phyloP scores from a whole-genome alignment of 2,888 invertebrate species.

The Abrostola tripartita region DNA sequence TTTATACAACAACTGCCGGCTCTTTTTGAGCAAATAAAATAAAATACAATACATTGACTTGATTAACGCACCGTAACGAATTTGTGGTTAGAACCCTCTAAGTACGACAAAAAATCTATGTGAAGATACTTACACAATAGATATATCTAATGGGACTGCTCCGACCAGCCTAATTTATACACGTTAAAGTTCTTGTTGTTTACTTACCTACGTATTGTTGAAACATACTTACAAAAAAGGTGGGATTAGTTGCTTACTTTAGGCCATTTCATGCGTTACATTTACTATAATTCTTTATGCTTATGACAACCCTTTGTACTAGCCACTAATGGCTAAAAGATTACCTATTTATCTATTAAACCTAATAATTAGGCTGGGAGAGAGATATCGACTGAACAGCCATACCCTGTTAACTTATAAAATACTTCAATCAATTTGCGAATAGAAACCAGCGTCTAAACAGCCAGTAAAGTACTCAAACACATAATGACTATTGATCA shows the following conservation, averaged over 20 bases:
- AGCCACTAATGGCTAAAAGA: conserved; percentile 34
- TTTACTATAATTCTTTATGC: too few species aligned
- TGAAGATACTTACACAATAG: conserved; percentile 17
- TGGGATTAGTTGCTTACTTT: conserved; percentile 16
- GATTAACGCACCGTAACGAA: conserved; percentile 38
- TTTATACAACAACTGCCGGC: conserved; percentile 6
- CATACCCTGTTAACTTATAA: conserved; percentile 7
- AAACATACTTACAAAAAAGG: background rate
- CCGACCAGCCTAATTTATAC: conserved; percentile 18
- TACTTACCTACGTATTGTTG: too few species aligned
- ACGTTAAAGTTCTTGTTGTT: too few species aligned
- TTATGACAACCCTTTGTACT: too few species aligned
- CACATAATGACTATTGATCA: conserved; percentile 36
- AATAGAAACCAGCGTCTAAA: conserved; percentile 27
- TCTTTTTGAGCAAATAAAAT: conserved; percentile 27
- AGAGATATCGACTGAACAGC: conserved; percentile 36
- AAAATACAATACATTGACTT: conserved; percentile 46
- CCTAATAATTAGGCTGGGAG: conserved; percentile 24
- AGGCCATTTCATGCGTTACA: conserved; percentile 15
- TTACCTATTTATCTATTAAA: conserved; percentile 36
- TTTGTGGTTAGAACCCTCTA: conserved; percentile 21
- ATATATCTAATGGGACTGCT: conserved; percentile 12
- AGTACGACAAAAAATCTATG: conserved; percentile 31
- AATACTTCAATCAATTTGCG: conserved; percentile 31
- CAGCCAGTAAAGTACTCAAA: conserved; percentile 21